phyloP scores from a whole-genome alignment of 1,140 invertebrate species.

The Drosophila cardini region DNA sequence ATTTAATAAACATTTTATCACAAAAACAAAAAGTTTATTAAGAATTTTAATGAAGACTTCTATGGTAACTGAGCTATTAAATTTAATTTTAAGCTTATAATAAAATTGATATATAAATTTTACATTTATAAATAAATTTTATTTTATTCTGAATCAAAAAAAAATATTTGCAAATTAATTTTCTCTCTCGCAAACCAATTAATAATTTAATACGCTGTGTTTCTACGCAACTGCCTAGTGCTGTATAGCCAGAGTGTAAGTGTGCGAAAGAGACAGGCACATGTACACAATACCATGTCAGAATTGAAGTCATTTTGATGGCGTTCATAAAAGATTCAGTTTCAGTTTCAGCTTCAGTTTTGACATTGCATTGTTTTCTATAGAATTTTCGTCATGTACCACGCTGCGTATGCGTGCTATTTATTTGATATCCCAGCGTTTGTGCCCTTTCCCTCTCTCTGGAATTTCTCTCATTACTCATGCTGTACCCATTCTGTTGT shows the following conservation, averaged over 20 bases:
- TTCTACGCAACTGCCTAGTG: background rate
- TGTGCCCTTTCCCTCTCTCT: background rate
- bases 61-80: too few relatives aligned
- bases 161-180: background rate
- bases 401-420: constrained; percentile 60
- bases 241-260: constrained; percentile 2
- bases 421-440: constrained; percentile 13
- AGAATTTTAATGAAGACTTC: too few relatives aligned
- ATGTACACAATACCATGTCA: background rate
- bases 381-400: constrained; percentile 4
- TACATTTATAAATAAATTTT: too few relatives aligned
- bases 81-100: too few relatives aligned
- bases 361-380: constrained; percentile 24
- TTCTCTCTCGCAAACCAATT: background rate
- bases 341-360: constrained; percentile 20
- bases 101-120: too few relatives aligned
- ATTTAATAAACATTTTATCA: background rate
- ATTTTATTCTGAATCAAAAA: too few relatives aligned
- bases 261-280: background rate
- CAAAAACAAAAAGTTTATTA: background rate
- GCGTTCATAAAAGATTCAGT: constrained; percentile 33
- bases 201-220: background rate
- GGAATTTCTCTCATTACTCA: background rate
- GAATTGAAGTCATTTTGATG: constrained; percentile 31
- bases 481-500: background rate